A percentile compares a stretch with the other conserved stretches of the same genome.
phyloP scores from a whole-genome alignment of 2,888 invertebrate species.

The Phalera bucephala region DNA sequence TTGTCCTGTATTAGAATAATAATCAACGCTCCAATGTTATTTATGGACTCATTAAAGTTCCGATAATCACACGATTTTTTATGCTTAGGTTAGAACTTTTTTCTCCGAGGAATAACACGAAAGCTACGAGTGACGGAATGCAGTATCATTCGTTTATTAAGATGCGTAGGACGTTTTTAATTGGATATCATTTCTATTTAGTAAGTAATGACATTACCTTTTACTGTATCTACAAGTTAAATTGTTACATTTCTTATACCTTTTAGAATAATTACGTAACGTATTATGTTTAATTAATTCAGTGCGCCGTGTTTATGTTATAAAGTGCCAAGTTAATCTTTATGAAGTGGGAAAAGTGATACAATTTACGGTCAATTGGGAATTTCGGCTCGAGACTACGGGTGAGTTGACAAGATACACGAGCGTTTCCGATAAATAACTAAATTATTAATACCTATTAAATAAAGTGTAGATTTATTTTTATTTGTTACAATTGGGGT shows the following conservation, averaged over 20 bases:
- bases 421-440: background rate
- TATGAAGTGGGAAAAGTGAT: constrained; percentile 14
- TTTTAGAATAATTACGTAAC: constrained; percentile 37
- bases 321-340: constrained; percentile 7
- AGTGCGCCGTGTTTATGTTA: constrained; percentile 17
- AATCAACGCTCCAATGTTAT: constrained; percentile 67
- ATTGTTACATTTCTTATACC: constrained; percentile 49
- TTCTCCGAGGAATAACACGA: constrained; percentile 19
- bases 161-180: constrained; percentile 64
- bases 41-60: constrained; percentile 77
- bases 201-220: constrained; percentile 47
- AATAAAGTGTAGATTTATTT: no score
- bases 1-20: constrained; percentile 73
- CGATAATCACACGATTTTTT: constrained; percentile 63
- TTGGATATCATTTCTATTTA: constrained; percentile 59
- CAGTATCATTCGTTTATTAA: constrained; percentile 39
- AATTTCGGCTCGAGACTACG: background rate
- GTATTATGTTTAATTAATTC: constrained; percentile 40
- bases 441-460: background rate
- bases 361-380: constrained; percentile 9
- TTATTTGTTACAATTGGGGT: no score
- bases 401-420: background rate
- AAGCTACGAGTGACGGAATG: constrained; percentile 25
- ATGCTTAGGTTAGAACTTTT: constrained; percentile 23
- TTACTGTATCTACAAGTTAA: constrained; percentile 38